A percentile compares a stretch with the other conserved stretches of the same genome.
Conservation (phyloP, 2,888 invertebrate species). For the Bugula neritina region DNA sequence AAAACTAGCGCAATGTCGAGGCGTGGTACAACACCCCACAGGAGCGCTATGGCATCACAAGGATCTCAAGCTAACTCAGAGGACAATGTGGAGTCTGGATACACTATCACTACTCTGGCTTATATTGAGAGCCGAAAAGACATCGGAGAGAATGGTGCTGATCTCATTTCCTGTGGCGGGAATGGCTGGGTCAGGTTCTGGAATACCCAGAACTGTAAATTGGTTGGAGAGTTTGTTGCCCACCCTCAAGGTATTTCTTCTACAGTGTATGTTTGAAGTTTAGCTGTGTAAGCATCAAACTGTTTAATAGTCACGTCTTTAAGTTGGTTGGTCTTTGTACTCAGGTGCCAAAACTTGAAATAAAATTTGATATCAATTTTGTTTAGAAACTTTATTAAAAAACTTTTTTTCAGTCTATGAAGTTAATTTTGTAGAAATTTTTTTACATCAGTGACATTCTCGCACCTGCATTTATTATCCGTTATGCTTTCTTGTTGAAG, state of each 20-base stretch:
- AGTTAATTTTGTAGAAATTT: too few species aligned
- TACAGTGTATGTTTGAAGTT: too few species aligned
- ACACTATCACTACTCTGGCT: slow-evolving; percentile 42
- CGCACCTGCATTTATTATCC: too few species aligned
- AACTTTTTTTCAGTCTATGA: too few species aligned
- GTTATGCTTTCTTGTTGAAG: too few species aligned
- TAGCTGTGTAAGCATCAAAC: too few species aligned
- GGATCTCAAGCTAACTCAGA: slow-evolving; percentile 12
- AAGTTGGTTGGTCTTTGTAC: too few species aligned
- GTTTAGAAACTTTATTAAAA: too few species aligned
- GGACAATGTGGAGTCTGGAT: slow-evolving; percentile 41
- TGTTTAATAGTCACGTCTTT: too few species aligned
- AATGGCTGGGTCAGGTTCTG: slow-evolving; percentile 53
- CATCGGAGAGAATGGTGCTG: slow-evolving; percentile 43
- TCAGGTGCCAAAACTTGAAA: too few species aligned
- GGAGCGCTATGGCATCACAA: slow-evolving; percentile 1
- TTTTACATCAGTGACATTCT: too few species aligned
- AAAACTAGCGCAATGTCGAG: background rate
- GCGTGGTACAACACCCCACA: background rate
- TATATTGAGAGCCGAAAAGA: slow-evolving; percentile 44
- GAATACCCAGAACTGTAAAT: slow-evolving; percentile 38
- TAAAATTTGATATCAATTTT: too few species aligned
- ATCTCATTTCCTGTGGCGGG: slow-evolving; percentile 52
- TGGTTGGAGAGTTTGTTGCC: slow-evolving; percentile 50
- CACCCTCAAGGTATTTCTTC: slow-evolving; percentile 50